Conservation (phyloP, 2,888 invertebrate genomes). For the Lasioglossum figueresi region DNA sequence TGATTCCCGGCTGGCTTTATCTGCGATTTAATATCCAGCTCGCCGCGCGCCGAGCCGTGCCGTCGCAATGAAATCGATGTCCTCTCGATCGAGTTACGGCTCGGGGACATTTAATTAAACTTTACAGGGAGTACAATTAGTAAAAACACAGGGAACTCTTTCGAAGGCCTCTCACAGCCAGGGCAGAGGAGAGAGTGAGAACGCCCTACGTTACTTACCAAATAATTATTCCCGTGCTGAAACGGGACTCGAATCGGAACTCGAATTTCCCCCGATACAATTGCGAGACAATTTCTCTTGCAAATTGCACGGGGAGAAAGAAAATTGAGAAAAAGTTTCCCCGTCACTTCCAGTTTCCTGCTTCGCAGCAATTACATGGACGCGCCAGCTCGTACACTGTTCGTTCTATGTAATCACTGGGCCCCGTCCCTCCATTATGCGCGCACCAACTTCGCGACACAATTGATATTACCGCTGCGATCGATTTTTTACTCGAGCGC, state of each 20-base stretch:
- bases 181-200: neutral
- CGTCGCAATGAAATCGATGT: constrained; percentile 23
- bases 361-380: constrained; percentile 8
- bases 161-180: neutral
- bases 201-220: neutral
- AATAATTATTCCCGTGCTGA: constrained; percentile 14
- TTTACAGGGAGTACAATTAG: constrained; percentile 5
- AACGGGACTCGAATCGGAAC: neutral
- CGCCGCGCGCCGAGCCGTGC: neutral
- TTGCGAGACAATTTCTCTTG: constrained; percentile 21
- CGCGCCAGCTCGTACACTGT: neutral
- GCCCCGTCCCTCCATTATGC: neutral
- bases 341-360: neutral
- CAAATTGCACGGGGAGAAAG: neutral
- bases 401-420: constrained; percentile 8
- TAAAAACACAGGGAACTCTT: neutral
- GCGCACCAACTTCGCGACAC: neutral
- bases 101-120: constrained; percentile 44
- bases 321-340: constrained; percentile 22
- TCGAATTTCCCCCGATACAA: constrained; percentile 9
- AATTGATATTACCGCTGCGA: constrained; percentile 1
- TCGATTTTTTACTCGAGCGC: neutral
- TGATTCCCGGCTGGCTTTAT: neutral
- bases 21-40: constrained; percentile 2
- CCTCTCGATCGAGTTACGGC: constrained; percentile 7